These are phyloP conservation scores for Uropetala carovei DNA, from an alignment of 2,888 invertebrate genomes.

Conservation along the genomic window DNA sequence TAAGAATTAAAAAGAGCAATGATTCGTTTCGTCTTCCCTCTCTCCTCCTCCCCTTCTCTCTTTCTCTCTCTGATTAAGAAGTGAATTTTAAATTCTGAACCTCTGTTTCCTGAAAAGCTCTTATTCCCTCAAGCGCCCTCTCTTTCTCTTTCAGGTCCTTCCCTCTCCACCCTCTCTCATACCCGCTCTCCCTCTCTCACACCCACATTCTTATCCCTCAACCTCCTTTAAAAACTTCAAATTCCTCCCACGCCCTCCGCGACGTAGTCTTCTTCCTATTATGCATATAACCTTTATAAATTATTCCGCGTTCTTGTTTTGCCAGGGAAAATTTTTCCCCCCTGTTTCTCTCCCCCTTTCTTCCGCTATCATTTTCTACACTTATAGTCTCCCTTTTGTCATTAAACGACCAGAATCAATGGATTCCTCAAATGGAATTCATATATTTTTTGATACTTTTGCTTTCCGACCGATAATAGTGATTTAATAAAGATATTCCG, in stretches of 20 bases:
- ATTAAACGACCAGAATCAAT: neutral
- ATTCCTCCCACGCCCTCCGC: neutral
- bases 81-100: constrained; percentile 53
- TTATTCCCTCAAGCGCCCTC: constrained; percentile 18
- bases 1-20: constrained; percentile 57
- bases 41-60: neutral
- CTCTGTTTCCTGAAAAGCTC: constrained; percentile 16
- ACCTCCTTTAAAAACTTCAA: neutral
- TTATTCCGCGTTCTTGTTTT: constrained; percentile 35
- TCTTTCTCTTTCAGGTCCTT: neutral
- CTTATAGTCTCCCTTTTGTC: neutral
- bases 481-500: too few species aligned
- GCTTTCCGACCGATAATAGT: neutral
- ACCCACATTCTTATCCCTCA: neutral
- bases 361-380: neutral
- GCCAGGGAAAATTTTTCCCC: constrained; percentile 9
- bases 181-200: neutral
- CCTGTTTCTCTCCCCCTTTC: neutral
- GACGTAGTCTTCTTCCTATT: neutral
- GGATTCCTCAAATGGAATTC: neutral
- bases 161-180: neutral
- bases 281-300: constrained; percentile 51
- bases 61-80: neutral
- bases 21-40: constrained; percentile 35
- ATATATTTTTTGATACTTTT: neutral